A percentile compares a stretch with the other conserved stretches of the same genome.
These are phyloP conservation scores for Leptogaster cylindrica DNA, from an alignment of 2,888 invertebrate species.

Conservation along the genomic window DNA sequence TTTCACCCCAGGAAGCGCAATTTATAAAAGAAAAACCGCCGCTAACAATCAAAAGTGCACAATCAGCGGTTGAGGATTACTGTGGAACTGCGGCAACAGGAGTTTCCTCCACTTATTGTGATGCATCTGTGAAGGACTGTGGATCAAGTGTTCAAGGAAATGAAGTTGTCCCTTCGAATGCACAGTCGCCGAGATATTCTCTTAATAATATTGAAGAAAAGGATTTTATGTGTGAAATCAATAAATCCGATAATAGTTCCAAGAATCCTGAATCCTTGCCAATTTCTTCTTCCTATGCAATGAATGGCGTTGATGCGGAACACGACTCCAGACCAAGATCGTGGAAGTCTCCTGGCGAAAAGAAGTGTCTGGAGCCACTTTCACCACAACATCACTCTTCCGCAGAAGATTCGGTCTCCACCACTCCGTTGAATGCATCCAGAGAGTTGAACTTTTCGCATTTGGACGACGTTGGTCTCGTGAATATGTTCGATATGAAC, in stretches of 20 bases:
- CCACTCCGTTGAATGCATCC: not conserved
- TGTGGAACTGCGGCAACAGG: not conserved
- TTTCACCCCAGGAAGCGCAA: not conserved
- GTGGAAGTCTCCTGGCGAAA: constrained; percentile 51
- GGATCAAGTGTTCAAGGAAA: too few species aligned
- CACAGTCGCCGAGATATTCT: not conserved
- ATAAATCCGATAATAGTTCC: not conserved
- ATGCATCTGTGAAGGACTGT: too few species aligned
- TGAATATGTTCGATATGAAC: not conserved
- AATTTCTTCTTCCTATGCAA: not conserved
- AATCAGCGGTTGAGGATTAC: constrained; percentile 27
- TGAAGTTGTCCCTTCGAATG: not conserved
- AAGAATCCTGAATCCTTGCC: not conserved
- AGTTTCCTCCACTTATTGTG: not conserved
- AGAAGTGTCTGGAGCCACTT: constrained; percentile 45
- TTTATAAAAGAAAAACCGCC: constrained; percentile 15
- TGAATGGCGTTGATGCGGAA: constrained; percentile 13
- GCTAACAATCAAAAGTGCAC: constrained; percentile 10
- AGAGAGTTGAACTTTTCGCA: not conserved
- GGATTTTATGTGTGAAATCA: too few species aligned
- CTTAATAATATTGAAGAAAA: too few species aligned
- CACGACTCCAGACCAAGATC: constrained; percentile 37
- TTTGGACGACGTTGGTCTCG: not conserved
- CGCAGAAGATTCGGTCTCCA: not conserved
- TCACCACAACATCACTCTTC: constrained; percentile 6